Base-by-base conservation (phyloP, 2,113 vertebrate genomes). In the Choloepus hoffmanni region DNA sequence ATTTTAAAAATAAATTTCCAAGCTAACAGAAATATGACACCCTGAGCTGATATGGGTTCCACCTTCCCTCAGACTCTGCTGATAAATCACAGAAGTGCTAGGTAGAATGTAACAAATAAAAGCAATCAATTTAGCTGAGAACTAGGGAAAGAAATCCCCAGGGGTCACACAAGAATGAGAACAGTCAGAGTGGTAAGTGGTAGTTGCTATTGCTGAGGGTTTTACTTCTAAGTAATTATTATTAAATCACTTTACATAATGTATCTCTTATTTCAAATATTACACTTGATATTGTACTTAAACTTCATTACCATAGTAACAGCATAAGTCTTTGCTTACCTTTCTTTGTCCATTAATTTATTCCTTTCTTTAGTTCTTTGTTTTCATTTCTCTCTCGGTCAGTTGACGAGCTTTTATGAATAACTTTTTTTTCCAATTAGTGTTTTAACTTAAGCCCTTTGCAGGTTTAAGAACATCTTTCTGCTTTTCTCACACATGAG, bases 271-370 rank as follows among this genome's bases (percentile, higher is more conserved):
- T 67, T 67, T 67, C 30, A 60, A 14, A 58, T 48, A 40, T 40
- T 58, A 18, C 60, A 18, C 65, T 76, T 81, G 72, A 24, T 30
- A 18, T 8, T 36, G 5, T 7, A 24, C 33, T 83, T 81, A 30
- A 85, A 9, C 11, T 36, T 76, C 21, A 7, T 40, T 50, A 12
- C 48, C 26, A 16, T 36, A 24, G 60, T 83, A 19, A 40, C 85
- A 55, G 62, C 3, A 0, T 0, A 85, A 21, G 26, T 77, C 48
- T 58, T 10, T 33, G 45, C 63, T 89, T 26, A 23, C 50, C 65
- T 92, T 86, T 23, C 8, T 90, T 92, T 94, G 70, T 95, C 26
- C 19, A 40, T 45, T 50, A 83, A 53, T 62, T 70, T 26, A 74
- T 30, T 26, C 40, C 24, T 84, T 83, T 77, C 45, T 85, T 81